Evolutionary conservation across 2,797 vertebrate genomes (phyloP).

Genomic region (Typhlichthys eigenmanni): DNA sequence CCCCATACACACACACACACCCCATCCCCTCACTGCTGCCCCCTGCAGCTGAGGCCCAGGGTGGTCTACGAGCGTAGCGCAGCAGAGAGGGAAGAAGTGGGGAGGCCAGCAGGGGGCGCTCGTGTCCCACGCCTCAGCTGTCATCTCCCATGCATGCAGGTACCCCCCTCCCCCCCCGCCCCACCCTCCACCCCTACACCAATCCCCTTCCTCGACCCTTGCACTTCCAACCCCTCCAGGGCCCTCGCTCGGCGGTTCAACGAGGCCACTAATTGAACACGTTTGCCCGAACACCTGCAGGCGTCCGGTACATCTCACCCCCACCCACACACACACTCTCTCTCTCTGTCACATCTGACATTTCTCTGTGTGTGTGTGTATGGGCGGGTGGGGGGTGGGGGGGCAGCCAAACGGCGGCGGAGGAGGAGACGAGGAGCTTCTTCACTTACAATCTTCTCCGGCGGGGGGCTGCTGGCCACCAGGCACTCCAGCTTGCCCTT

Average conservation of each 20-base stretch:
- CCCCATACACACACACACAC: background rate
- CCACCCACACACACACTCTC: constrained; percentile 44
- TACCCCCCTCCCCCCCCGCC: too few relatives aligned
- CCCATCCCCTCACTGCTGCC: background rate
- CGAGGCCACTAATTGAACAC: constrained; percentile 76
- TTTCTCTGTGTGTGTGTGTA: constrained; percentile 40
- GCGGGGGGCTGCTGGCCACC: constrained; percentile 84
- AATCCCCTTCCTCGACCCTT: constrained; percentile 76
- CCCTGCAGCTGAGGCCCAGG: constrained; percentile 65
- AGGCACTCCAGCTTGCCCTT: constrained; percentile 88
- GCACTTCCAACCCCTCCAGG: constrained; percentile 31
- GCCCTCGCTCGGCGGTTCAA: constrained; percentile 62
- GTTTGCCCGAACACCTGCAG: constrained; percentile 59
- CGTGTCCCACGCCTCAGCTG: constrained; percentile 43
- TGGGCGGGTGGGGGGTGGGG: constrained; percentile 3
- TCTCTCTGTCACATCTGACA: constrained; percentile 19
- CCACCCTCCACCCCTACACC: constrained; percentile 57
- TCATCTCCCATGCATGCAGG: too few relatives aligned
- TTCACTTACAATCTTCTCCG: constrained; percentile 87
- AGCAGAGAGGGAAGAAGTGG: constrained; percentile 15
- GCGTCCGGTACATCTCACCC: constrained; percentile 32
- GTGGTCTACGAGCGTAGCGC: constrained; percentile 52
- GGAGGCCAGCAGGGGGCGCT: constrained; percentile 60
- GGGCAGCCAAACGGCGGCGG: too few relatives aligned
- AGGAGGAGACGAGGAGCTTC: constrained; percentile 9